A percentile compares a stretch with the other conserved stretches of the same genome.
Evolutionary conservation across 2,797 vertebrate genomes (phyloP).

Genomic region (Cheirogaleus major): DNA sequence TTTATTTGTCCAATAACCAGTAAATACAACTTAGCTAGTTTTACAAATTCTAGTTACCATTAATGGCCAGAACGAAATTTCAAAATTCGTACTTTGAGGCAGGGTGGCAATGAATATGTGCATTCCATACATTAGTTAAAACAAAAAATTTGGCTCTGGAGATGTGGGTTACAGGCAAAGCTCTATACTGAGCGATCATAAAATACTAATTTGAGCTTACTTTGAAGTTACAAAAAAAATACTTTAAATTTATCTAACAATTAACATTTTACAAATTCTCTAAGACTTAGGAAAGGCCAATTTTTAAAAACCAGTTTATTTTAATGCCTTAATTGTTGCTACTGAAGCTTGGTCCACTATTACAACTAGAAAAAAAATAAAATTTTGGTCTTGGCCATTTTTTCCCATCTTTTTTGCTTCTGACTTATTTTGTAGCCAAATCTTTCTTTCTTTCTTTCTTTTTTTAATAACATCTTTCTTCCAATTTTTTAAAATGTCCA

Average conservation of each 20-base stretch:
- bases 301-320: slow-evolving; percentile 16
- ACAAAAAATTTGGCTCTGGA: slow-evolving; percentile 40
- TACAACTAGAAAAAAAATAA: background rate
- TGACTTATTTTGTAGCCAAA: slow-evolving; percentile 27
- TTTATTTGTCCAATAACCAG: background rate
- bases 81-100: slow-evolving; percentile 37
- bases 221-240: slow-evolving; percentile 44
- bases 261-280: slow-evolving; percentile 55
- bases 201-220: slow-evolving; percentile 50
- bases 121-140: slow-evolving; percentile 44
- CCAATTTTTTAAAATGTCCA: slow-evolving; percentile 20
- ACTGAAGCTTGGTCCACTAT: slow-evolving; percentile 5
- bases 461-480: background rate
- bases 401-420: slow-evolving; percentile 14
- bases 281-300: slow-evolving; percentile 21
- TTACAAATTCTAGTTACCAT: slow-evolving; percentile 35
- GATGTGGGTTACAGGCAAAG: slow-evolving; percentile 23
- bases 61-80: slow-evolving; percentile 49
- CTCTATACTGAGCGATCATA: slow-evolving; percentile 18
- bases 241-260: slow-evolving; percentile 30
- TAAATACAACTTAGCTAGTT: background rate
- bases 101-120: slow-evolving; percentile 43
- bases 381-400: slow-evolving; percentile 4
- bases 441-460: background rate
- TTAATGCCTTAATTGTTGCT: slow-evolving; percentile 47